Conservation (phyloP, 2,888 invertebrate species). For the Pocota personata region DNA sequence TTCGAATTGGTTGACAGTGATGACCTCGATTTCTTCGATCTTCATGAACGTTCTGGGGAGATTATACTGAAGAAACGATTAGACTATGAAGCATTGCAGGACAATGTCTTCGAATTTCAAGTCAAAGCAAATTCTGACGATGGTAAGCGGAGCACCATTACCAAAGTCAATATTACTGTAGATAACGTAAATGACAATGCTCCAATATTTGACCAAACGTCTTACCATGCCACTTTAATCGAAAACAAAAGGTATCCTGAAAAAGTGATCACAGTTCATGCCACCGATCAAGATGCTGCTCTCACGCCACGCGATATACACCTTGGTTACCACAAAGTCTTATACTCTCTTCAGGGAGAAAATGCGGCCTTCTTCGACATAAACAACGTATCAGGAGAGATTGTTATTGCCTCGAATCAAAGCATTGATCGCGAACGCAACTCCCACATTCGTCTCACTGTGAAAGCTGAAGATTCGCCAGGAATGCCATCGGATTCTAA, state of each 20-base stretch:
- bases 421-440: constrained; percentile 89
- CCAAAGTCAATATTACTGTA: constrained; percentile 88
- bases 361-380: constrained; percentile 89
- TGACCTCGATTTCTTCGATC: constrained; percentile 84
- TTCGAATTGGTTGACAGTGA: constrained; percentile 85
- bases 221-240: constrained; percentile 88
- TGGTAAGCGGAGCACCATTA: constrained; percentile 85
- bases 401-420: constrained; percentile 87
- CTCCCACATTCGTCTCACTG: constrained; percentile 87
- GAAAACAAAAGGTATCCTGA: constrained; percentile 89
- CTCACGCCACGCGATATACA: constrained; percentile 84
- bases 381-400: constrained; percentile 87
- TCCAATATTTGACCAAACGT: constrained; percentile 87
- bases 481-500: constrained; percentile 87
- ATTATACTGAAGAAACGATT: constrained; percentile 89
- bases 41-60: constrained; percentile 88
- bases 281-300: constrained; percentile 88
- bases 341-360: constrained; percentile 89
- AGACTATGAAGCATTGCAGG: constrained; percentile 90
- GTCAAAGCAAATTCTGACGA: constrained; percentile 84
- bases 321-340: constrained; percentile 87
- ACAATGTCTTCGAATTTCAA: constrained; percentile 84
- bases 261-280: constrained; percentile 87
- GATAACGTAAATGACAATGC: constrained; percentile 91
- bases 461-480: constrained; percentile 90